Percentiles rank a stretch among this genome's conserved stretches.
phyloP scores from a whole-genome alignment of 1,140 invertebrate species.

The Oryctes rhinoceros region DNA sequence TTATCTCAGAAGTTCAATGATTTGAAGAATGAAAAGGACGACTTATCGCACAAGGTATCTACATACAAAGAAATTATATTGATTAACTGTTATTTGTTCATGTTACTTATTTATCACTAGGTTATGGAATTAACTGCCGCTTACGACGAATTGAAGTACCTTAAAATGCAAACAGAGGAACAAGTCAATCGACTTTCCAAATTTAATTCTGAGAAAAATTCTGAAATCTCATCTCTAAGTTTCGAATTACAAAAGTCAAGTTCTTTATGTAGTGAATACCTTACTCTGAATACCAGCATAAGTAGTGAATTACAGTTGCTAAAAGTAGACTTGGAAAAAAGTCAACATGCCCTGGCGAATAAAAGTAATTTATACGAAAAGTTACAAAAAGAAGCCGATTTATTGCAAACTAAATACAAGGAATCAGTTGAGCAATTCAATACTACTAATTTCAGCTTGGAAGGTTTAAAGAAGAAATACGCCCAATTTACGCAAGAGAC shows the following conservation, averaged over 20 bases:
- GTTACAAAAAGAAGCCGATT: conserved; percentile 18
- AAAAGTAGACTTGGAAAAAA: background rate
- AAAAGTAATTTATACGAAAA: conserved; percentile 5
- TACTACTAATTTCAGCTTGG: conserved; percentile 6
- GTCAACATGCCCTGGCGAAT: background rate
- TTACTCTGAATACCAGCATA: background rate
- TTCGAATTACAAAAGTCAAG: background rate
- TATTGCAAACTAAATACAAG: conserved; percentile 29
- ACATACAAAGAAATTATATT: background rate
- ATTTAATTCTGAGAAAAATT: background rate
- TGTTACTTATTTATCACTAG: background rate
- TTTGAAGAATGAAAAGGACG: conserved; percentile 11
- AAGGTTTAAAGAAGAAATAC: conserved; percentile 30
- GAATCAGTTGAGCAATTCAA: conserved; percentile 29
- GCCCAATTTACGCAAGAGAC: background rate
- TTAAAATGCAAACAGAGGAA: background rate
- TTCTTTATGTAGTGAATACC: background rate
- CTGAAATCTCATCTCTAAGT: background rate
- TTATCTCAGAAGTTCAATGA: background rate
- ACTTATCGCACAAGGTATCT: conserved; percentile 7
- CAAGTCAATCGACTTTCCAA: background rate
- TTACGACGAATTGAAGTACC: background rate
- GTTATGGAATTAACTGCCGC: background rate
- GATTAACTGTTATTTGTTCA: background rate
- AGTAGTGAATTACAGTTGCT: background rate